These are phyloP conservation scores for Trematocara caparti DNA, from an alignment of 2,797 vertebrate species.

Conservation along the genomic window DNA sequence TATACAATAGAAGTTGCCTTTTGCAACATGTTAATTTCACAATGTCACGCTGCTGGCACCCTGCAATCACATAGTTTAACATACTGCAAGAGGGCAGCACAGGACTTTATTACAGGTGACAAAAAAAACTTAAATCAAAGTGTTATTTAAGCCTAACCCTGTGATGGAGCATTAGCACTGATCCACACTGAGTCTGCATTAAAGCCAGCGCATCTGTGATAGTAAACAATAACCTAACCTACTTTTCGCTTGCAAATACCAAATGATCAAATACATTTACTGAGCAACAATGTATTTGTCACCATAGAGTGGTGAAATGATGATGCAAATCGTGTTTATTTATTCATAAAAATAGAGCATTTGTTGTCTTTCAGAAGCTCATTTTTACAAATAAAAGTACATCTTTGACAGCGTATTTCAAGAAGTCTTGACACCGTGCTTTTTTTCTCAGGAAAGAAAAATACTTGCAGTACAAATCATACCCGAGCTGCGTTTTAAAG, in stretches of 20 bases:
- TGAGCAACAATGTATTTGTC: slow-evolving; percentile 10
- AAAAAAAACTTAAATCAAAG: slow-evolving; percentile 16
- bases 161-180: slow-evolving; percentile 27
- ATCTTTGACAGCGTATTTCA: slow-evolving; percentile 4
- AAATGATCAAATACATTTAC: slow-evolving; percentile 24
- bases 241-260: slow-evolving; percentile 23
- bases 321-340: slow-evolving; percentile 23
- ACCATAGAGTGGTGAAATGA: slow-evolving; percentile 11
- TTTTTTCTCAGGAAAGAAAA: neutral
- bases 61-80: neutral
- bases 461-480: neutral
- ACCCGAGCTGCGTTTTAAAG: neutral
- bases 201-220: slow-evolving; percentile 8
- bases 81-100: slow-evolving; percentile 46
- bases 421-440: neutral
- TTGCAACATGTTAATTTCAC: neutral
- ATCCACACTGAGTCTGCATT: slow-evolving; percentile 7
- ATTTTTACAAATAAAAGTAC: slow-evolving; percentile 8
- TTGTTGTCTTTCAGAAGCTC: neutral
- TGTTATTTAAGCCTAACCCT: slow-evolving; percentile 9
- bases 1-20: neutral
- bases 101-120: slow-evolving; percentile 45
- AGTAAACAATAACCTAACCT: slow-evolving; percentile 31
- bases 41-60: neutral
- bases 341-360: neutral